These are phyloP conservation scores for Taxidea taxus DNA, from an alignment of 2,113 vertebrate species.

Conservation along the genomic window DNA sequence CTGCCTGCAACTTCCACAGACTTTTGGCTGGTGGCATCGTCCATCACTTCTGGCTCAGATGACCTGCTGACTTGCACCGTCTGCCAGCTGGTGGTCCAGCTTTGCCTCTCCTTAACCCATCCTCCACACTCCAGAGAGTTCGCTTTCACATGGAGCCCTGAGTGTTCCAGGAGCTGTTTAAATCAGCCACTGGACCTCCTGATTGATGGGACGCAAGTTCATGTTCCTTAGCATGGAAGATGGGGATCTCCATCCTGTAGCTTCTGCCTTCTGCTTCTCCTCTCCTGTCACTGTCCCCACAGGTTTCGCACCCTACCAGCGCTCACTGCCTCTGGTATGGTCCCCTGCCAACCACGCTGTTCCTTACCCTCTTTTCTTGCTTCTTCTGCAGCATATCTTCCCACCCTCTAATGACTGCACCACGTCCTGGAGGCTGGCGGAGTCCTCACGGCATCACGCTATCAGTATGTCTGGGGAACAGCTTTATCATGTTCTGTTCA, in stretches of 20 bases:
- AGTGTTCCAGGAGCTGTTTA: background rate
- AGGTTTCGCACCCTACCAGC: accelerated
- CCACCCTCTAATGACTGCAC: too few species aligned
- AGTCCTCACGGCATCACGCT: too few species aligned
- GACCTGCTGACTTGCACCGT: background rate
- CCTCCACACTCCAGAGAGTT: background rate
- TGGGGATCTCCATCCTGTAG: accelerated
- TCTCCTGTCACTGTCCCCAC: background rate
- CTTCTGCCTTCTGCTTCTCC: background rate
- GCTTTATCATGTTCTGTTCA: background rate
- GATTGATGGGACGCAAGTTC: background rate
- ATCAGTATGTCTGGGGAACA: accelerated
- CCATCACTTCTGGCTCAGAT: background rate
- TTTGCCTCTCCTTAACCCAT: background rate
- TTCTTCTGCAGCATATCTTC: background rate
- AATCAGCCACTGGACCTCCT: background rate
- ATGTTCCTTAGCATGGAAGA: accelerated
- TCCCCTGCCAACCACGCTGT: background rate
- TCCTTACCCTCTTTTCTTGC: background rate
- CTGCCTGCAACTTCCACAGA: accelerated
- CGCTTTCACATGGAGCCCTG: background rate
- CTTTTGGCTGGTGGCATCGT: background rate
- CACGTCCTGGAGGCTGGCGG: background rate
- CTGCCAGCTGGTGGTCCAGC: background rate
- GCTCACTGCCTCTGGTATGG: too few species aligned